Evolutionary conservation across 2,797 vertebrate genomes (phyloP), one percentile per base, ranked within the genome.

Genomic region (Lutjanus campechanus): DNA sequence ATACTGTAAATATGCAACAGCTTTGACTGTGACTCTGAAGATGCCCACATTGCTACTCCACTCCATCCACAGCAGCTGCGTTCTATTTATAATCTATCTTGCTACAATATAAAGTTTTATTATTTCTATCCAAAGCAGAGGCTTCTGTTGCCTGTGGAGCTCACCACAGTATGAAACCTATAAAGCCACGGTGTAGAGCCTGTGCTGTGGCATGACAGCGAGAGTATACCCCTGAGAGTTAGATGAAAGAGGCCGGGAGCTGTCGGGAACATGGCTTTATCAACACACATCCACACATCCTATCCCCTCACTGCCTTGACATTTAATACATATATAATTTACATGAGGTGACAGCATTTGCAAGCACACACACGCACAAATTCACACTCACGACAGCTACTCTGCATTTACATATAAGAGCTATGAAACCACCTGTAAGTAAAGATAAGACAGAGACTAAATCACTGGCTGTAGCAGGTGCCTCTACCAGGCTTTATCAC

Each of bases 311-410:
- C 68, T 64, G 69, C 65, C 73, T 61, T 85, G 87, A 86, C 84
- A 81, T 73, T 83, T 92, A 73, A 81, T 87, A 64, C 83, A 87
- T 76, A 53, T 65, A 74, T 77, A 65, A 90, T 88, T 86, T 78
- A 81, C 64, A 79, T 67, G 59, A 77, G 54, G 56, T 73, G 77
- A 56, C 69, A 68, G 66, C 5, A 0, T 56, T 65, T 22, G 16
- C 62, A 50, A 54, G 69, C 55, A 74, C 70, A 71, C 63, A 72
- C 20, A 22, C 49, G n/a, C 51, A 55, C 43, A 67, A 36, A 36
- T 36, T 36, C 29, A 36, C 29, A 36, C 29, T 36, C 69, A 46
- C 36, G 2, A 41, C 43, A 25, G 36, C 10, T 58, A 73, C 49
- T 77, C 40, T 40, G 62, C 61, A 82, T 82, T 76, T 17, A 60